Evolutionary conservation across 2,797 vertebrate genomes (phyloP).

Genomic region (Enteromius thamalakanensis): DNA sequence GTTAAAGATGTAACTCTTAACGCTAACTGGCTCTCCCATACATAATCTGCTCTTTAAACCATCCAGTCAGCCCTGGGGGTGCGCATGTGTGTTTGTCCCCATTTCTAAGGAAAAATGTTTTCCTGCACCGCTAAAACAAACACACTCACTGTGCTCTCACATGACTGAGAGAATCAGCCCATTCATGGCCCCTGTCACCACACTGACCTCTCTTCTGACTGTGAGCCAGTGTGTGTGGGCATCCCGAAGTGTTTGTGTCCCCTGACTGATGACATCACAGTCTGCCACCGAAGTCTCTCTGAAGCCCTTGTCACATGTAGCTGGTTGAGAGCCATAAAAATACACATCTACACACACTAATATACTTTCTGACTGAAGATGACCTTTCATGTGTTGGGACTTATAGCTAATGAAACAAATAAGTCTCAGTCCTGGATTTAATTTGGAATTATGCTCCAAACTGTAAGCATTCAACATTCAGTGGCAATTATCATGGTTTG

Average conservation of each 20-base stretch:
- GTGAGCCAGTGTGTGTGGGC: slow-evolving; percentile 30
- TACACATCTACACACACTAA: slow-evolving; percentile 1
- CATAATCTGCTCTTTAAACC: background rate
- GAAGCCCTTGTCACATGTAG: slow-evolving; percentile 50
- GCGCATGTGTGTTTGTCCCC: background rate
- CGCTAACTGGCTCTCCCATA: background rate
- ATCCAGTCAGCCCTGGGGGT: background rate
- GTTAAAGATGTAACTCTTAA: background rate
- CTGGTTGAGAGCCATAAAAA: slow-evolving; percentile 34
- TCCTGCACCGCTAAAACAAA: slow-evolving; percentile 38
- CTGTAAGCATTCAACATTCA: background rate
- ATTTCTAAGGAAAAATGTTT: slow-evolving; percentile 30
- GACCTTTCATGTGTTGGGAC: background rate
- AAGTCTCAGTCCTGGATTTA: background rate
- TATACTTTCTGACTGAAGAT: background rate
- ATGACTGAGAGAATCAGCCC: slow-evolving; percentile 54
- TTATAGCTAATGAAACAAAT: background rate
- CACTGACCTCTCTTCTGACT: slow-evolving; percentile 48
- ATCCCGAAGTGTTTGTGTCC: slow-evolving; percentile 51
- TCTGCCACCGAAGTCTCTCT: slow-evolving; percentile 46
- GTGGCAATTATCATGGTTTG: background rate
- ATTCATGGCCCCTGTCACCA: slow-evolving; percentile 53
- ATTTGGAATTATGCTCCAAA: background rate
- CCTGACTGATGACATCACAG: slow-evolving; percentile 54
- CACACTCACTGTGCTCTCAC: slow-evolving; percentile 50